Evolutionary conservation across 1,140 invertebrate species (phyloP), one percentile per base, ranked within the genome.

Genomic region (Pogonomyrmex barbatus): DNA sequence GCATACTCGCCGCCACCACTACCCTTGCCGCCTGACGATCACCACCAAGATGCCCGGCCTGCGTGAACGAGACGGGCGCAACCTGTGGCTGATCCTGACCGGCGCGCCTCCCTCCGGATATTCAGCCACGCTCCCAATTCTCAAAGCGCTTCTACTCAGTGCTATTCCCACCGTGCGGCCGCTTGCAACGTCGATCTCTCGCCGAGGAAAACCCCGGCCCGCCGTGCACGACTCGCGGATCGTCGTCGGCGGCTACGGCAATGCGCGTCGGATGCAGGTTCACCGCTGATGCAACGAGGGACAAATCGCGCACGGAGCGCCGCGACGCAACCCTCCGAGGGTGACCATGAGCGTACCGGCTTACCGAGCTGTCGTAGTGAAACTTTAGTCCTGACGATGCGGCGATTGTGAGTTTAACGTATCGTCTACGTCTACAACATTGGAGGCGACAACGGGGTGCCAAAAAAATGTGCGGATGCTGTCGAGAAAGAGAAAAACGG

Each of bases 31-130:
- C 9, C 4, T 54, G 67, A 58, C 79, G 89, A 90, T 90, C 89
- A 90, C 24, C 24, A 62, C 82, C 89, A 86, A 90, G 89, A 90
- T 90, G 89, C 89, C 89, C 71, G 54, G 68, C 86, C 88, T 90
- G 89, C 88, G 89, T 90, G 89, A 90, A 93, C 91, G 92, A 91
- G 90, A 84, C 92, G 90, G 87, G 93, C 94, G 92, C 94, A 95
- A 95, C 94, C 94, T 95, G 94, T 95, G 92, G 94, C 94, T 95
- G 92, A 94, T 94, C 91, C 92, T 93, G 93, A 94, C 91, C 92
- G 93, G 85, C 90, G 92, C 93, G 92, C 92, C 93, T 92, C 92
- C 92, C 92, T 87, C 88, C 91, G 89, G 91, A 92, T 90, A 89
- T 93, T 91, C 86, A 90, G 83, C 87, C 89, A 94, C 93, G 92